phyloP scores from a whole-genome alignment of 2,888 invertebrate species.

The Deilephila porcellus region DNA sequence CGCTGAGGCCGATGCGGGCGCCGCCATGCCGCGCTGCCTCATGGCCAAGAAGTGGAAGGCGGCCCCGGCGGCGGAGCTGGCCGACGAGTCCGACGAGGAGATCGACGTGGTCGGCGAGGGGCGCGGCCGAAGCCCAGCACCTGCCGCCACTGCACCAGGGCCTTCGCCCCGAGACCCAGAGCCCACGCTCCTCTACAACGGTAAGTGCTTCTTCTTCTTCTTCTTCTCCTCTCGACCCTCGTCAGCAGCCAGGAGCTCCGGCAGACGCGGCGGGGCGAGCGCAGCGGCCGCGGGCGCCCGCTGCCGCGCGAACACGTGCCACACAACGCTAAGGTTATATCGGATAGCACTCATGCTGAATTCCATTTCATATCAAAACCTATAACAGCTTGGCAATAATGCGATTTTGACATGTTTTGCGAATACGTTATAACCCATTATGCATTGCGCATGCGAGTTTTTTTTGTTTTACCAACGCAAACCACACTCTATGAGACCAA shows the following conservation, averaged over 20 bases:
- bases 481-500: too few species aligned
- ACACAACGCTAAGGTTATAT: background rate
- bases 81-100: constrained; percentile 89
- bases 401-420: constrained; percentile 66
- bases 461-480: constrained; percentile 23
- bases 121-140: constrained; percentile 82
- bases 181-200: constrained; percentile 91
- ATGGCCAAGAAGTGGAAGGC: constrained; percentile 98
- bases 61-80: constrained; percentile 83
- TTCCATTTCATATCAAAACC: constrained; percentile 30
- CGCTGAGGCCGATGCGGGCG: constrained; percentile 84
- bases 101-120: constrained; percentile 95
- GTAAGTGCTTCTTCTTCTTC: constrained; percentile 75
- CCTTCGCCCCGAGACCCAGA: constrained; percentile 88
- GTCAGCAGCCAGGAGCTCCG: constrained; percentile 79
- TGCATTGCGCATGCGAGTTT: constrained; percentile 64
- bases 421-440: constrained; percentile 57
- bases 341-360: background rate
- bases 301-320: background rate
- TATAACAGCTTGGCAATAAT: constrained; percentile 46
- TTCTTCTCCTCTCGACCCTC: constrained; percentile 75
- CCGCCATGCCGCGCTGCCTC: constrained; percentile 96
- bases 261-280: background rate
- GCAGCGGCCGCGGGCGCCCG: background rate
- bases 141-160: constrained; percentile 86